These are phyloP conservation scores for Styela plicata DNA, from an alignment of 23 tunicate species.

Conservation along the genomic window DNA sequence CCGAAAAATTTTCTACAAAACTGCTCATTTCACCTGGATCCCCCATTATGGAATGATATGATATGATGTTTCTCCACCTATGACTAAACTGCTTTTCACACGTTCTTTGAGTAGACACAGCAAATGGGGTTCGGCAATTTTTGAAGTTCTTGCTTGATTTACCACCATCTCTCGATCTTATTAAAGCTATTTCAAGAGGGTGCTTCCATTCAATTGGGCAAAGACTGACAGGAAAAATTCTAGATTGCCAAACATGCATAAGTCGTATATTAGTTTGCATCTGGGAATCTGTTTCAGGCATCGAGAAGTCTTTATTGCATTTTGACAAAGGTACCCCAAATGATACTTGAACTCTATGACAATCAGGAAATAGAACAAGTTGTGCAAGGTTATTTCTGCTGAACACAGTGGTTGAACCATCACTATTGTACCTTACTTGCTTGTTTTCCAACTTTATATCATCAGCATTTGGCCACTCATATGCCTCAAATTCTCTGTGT, in stretches of 20 bases:
- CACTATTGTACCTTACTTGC: neutral
- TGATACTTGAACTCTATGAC: conserved; percentile 14
- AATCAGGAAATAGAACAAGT: conserved; percentile 10
- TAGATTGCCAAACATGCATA: conserved; percentile 33
- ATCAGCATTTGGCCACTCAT: conserved; percentile 38
- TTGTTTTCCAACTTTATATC: neutral
- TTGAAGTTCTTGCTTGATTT: too few species aligned
- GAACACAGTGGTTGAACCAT: conserved; percentile 12
- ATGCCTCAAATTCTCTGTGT: conserved; percentile 31
- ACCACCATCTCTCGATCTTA: neutral
- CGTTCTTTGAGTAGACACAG: conserved; percentile 31
- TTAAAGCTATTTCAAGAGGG: conserved; percentile 39
- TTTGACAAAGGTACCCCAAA: neutral
- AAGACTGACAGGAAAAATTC: conserved; percentile 31
- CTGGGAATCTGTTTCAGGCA: neutral
- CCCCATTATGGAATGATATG: neutral
- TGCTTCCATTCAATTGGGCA: conserved; percentile 57
- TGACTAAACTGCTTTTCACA: conserved; percentile 58
- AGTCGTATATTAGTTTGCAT: neutral
- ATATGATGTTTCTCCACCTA: conserved; percentile 35
- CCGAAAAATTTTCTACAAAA: neutral
- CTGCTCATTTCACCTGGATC: neutral
- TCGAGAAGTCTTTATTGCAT: too few species aligned
- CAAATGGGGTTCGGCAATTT: conserved; percentile 11
- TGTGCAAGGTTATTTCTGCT: conserved; percentile 37